Percentiles rank a stretch among this genome's conserved stretches.
phyloP scores from a whole-genome alignment of 1,140 invertebrate genomes.

The Calliphora vicina region DNA sequence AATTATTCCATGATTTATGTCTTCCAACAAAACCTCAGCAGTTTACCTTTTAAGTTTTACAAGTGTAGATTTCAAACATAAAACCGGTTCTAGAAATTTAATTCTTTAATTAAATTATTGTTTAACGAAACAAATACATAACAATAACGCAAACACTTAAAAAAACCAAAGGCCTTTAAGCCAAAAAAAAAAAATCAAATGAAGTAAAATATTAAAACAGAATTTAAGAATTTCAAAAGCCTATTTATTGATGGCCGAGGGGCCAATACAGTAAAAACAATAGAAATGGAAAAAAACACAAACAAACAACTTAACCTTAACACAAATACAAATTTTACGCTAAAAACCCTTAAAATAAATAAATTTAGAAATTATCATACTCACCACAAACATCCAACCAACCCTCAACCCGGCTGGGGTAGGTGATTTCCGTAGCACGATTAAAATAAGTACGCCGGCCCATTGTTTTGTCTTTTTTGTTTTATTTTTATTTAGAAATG shows the following conservation, averaged over 20 bases:
- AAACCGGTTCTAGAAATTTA: not conserved
- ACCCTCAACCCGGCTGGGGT: constrained; percentile 75
- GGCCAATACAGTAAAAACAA: not conserved
- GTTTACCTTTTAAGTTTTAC: too few species aligned
- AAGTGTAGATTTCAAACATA: not conserved
- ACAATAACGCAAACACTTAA: too few species aligned
- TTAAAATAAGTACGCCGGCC: constrained; percentile 59
- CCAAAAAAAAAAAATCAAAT: not conserved
- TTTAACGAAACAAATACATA: not conserved
- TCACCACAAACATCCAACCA: constrained; percentile 77
- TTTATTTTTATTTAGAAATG: not conserved
- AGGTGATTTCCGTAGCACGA: constrained; percentile 63
- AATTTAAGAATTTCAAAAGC: not conserved
- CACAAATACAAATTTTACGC: not conserved
- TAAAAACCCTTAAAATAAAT: not conserved
- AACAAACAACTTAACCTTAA: not conserved
- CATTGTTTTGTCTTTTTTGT: constrained; percentile 43
- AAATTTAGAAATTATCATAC: constrained; percentile 46
- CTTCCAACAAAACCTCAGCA: not conserved
- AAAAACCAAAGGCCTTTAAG: not conserved
- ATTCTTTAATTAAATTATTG: constrained; percentile 2
- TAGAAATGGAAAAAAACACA: not conserved
- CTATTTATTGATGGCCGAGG: not conserved
- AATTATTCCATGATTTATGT: not conserved
- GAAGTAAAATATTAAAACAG: not conserved